These are phyloP conservation scores for Centrocercus urophasianus DNA, from an alignment of 2,113 vertebrate genomes.

Conservation along the genomic window DNA sequence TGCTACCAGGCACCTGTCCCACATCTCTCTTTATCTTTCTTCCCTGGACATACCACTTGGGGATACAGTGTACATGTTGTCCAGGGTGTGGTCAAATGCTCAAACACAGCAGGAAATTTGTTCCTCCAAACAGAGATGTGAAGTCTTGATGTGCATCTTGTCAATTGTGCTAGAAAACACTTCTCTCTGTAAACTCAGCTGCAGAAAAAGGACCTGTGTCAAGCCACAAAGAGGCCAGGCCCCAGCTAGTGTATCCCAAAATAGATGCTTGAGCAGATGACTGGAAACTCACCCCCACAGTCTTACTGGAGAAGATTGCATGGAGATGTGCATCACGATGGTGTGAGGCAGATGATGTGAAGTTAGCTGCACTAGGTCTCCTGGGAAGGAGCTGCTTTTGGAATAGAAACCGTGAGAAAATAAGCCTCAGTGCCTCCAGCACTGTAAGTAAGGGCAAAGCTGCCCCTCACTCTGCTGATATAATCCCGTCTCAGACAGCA, in stretches of 20 bases:
- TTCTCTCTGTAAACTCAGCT: not conserved
- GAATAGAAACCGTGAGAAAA: not conserved
- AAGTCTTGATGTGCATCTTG: not conserved
- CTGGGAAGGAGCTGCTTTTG: not conserved
- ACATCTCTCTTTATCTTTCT: not conserved
- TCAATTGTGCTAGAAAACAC: not conserved
- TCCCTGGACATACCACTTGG: not conserved
- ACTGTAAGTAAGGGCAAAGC: not conserved
- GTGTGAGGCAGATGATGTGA: not conserved
- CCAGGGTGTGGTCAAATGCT: not conserved
- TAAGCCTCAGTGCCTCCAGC: not conserved
- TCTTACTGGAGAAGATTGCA: not conserved
- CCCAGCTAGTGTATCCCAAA: rapidly evolving
- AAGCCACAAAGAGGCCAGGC: not conserved
- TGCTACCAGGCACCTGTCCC: not conserved
- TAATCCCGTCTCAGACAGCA: not conserved
- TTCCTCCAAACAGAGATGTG: not conserved
- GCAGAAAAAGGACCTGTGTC: not conserved
- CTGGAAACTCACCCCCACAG: not conserved
- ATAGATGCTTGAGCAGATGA: not conserved
- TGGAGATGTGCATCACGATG: not conserved
- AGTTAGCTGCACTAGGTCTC: not conserved
- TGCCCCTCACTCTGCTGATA: not conserved
- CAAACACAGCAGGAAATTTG: not conserved
- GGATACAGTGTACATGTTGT: not conserved